Base-by-base conservation (phyloP, 35 echinoderm and acorn worm genomes). In the Eucidaris tribuloides region DNA sequence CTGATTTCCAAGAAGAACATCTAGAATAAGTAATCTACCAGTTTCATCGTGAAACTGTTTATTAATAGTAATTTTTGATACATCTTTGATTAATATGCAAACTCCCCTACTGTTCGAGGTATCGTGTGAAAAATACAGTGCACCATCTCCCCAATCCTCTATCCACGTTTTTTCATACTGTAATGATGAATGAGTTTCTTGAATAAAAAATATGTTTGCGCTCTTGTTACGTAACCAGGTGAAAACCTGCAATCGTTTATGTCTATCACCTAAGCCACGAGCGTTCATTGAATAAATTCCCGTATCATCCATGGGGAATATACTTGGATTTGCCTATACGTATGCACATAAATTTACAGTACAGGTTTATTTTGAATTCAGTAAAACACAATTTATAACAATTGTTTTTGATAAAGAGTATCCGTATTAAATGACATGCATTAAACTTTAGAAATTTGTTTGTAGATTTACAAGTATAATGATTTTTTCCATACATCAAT, bases 1-100 rank as follows among this genome's bases (percentile, higher is more conserved):
- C 49, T 56, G 25, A n/a, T 35, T 34, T 46, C 54, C 54, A 18
- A 84, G 9, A 84, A 65, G 34, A 71, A 84, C 45, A 55, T 84
- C 62, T 28, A 84, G 17, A 72, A 84, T 84, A 52, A 84, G 33
- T 32, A 48, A 28, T 20, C 64, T 40, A 6, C 82, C 64, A 52
- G 50, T 19, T 54, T 68, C 42, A 84, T 49, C 64, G n/a, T 79
- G 42, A 50, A 28, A 79, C 17, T 27, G 19, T 46, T 79, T 79
- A 9, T 29, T 46, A 50, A 50, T 28, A 23, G 23, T 46, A 7
- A 50, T 9, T 19, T 79, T 31, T 46, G 17, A n/a, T n/a, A n/a
- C 17, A 4, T 4, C 5, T 38, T 50, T 78, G 1, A 13, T 6
- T 30, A 78, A 79, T 30, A 79, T 79, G 32, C 42, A 48, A 46